Evolutionary conservation across 1,140 invertebrate species (phyloP).

Genomic region (Zaprionus africanus): DNA sequence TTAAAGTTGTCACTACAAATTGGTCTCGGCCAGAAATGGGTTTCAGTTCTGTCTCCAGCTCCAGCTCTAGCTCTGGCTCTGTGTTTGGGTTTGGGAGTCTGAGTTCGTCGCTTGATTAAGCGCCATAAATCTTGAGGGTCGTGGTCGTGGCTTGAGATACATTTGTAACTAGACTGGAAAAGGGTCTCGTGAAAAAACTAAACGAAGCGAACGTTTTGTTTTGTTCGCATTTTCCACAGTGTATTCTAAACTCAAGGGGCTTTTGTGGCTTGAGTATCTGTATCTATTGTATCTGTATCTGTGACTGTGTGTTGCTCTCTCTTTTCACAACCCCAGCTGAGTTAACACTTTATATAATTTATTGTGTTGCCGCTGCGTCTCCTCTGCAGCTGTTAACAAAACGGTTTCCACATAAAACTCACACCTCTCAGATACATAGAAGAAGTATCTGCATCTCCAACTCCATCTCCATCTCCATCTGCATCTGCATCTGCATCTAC

Average conservation of each 20-base stretch:
- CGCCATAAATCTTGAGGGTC: slow-evolving; percentile 70
- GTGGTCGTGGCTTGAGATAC: slow-evolving; percentile 30
- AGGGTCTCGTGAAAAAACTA: slow-evolving; percentile 22
- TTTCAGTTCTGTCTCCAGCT: slow-evolving; percentile 8
- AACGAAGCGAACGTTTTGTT: slow-evolving; percentile 58
- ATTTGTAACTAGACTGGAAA: slow-evolving; percentile 49
- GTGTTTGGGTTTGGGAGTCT: slow-evolving; percentile 15
- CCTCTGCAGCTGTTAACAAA: slow-evolving; percentile 71
- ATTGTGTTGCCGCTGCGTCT: slow-evolving; percentile 63
- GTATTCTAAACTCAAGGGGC: slow-evolving; percentile 3
- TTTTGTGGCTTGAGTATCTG: slow-evolving; percentile 23
- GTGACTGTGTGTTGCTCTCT: slow-evolving; percentile 16
- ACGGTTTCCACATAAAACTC: slow-evolving; percentile 78
- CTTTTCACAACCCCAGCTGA: slow-evolving; percentile 37
- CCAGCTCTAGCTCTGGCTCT: neutral
- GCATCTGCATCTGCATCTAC: slow-evolving; percentile 29
- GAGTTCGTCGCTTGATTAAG: slow-evolving; percentile 66
- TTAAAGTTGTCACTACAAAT: slow-evolving; percentile 79
- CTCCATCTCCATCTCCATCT: slow-evolving; percentile 21
- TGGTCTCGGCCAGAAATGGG: slow-evolving; percentile 48
- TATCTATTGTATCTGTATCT: slow-evolving; percentile 20
- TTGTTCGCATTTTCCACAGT: slow-evolving; percentile 17
- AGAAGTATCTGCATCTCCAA: slow-evolving; percentile 14
- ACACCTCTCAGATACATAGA: slow-evolving; percentile 52
- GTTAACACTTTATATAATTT: slow-evolving; percentile 83